These are phyloP conservation scores for Amphipyra tragopoginis DNA, from an alignment of 2,888 invertebrate genomes.

Conservation along the genomic window DNA sequence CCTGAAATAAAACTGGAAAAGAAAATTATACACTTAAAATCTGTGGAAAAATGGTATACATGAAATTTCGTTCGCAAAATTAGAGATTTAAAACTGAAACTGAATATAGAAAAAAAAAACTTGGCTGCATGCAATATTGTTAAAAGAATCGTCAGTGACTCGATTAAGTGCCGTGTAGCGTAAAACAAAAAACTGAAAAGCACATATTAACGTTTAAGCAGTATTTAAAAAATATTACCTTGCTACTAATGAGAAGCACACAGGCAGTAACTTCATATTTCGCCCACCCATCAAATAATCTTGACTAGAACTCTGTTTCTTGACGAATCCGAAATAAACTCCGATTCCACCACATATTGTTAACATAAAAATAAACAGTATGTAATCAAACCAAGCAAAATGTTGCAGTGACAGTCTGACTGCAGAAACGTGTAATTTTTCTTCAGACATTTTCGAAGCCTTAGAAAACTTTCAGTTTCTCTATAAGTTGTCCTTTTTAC, in stretches of 20 bases:
- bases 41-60: too few relatives aligned
- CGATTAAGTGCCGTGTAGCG: too few relatives aligned
- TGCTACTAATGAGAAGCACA: slow-evolving; percentile 95
- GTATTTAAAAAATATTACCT: slow-evolving; percentile 84
- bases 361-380: slow-evolving; percentile 92
- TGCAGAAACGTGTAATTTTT: slow-evolving; percentile 68
- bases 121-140: not conserved
- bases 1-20: slow-evolving; percentile 92
- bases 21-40: too few relatives aligned
- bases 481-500: not conserved
- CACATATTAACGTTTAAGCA: too few relatives aligned
- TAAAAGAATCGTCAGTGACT: not conserved
- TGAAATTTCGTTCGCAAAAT: too few relatives aligned
- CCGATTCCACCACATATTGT: slow-evolving; percentile 93
- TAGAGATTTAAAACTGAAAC: too few relatives aligned
- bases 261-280: slow-evolving; percentile 94
- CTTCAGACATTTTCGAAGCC: slow-evolving; percentile 56
- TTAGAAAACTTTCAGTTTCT: not conserved
- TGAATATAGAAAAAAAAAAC: too few relatives aligned
- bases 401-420: slow-evolving; percentile 75
- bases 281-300: slow-evolving; percentile 95
- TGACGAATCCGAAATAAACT: slow-evolving; percentile 94
- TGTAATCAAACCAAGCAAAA: slow-evolving; percentile 91
- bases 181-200: too few relatives aligned
- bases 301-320: slow-evolving; percentile 90